Base-by-base conservation (phyloP, 1,140 invertebrate species). In the Drosophila mayri region DNA sequence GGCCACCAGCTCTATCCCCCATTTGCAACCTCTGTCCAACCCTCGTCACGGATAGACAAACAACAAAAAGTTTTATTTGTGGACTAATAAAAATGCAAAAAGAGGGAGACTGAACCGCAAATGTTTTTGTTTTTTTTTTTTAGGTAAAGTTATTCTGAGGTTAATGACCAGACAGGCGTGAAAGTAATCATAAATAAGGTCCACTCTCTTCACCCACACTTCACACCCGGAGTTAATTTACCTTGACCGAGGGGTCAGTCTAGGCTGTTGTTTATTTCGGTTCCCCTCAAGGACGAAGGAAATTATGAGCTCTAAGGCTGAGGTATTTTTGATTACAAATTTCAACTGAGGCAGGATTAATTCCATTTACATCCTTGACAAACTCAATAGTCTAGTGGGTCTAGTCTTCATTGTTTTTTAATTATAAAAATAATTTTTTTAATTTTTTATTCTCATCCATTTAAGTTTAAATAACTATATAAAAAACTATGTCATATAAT, bases 101-200 rank as follows among this genome's bases (percentile, higher is more conserved):
- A 68, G 57, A 49, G 50, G 41, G 37, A 25, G 32, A 25, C 35
- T 25, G 20, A 55, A 59, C 22, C 55, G 52, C 57, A 72, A 61
- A 60, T 43, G 71, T 38, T 62, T 35, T 35, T 37, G 37, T 37
- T 38, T 62, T 46, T 61, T 49, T 49, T 65, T 64, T 40, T 16
- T 6, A 22, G 40, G 40, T 22, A 43, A 73, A 77, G 67, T 54
- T 76, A 52, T 52, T 35, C 54, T 37, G 49, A 74, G 78, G 78
- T 82, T 87, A 67, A 38, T 54, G 74, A 63, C 63, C 78, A 66
- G 82, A 81, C 64, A 78, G 68, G 83, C 82, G 82, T 85, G 70
- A 85, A 85, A 75, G 65, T 78, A 81, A 85, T 85, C 84, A 85
- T 85, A 86, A 85, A 75, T 79, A 46, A 61, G 62, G 63, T 46